Evolutionary conservation across 2,888 invertebrate species (phyloP).

Genomic region (Adelphocoris suturalis): DNA sequence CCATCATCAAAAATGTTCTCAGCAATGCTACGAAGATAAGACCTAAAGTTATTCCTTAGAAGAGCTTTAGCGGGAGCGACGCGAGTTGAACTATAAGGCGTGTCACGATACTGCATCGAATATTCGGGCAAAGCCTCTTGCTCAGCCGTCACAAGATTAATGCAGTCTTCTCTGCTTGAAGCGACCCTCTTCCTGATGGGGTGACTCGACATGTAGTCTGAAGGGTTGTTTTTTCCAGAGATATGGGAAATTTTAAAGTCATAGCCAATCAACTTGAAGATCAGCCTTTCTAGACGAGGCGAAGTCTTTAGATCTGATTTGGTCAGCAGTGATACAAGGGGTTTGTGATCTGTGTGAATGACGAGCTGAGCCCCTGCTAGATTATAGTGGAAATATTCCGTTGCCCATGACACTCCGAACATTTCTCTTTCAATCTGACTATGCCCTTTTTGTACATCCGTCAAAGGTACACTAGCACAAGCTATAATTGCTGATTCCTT

Average conservation of each 20-base stretch:
- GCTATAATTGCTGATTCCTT: too few relatives aligned
- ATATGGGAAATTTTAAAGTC: background rate
- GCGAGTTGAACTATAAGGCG: background rate
- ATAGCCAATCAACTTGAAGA: background rate
- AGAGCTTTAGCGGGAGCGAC: background rate
- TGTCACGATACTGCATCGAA: background rate
- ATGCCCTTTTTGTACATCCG: too few relatives aligned
- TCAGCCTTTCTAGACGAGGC: background rate
- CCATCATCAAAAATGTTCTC: too few relatives aligned
- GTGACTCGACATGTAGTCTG: background rate
- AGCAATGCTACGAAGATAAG: background rate
- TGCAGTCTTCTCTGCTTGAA: too few relatives aligned
- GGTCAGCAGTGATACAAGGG: background rate
- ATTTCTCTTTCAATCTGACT: too few relatives aligned
- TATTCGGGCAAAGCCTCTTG: constrained; percentile 11
- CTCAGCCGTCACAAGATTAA: background rate
- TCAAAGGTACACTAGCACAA: too few relatives aligned
- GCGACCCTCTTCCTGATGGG: background rate
- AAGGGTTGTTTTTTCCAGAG: too few relatives aligned
- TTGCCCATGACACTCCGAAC: too few relatives aligned
- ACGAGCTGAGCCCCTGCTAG: background rate
- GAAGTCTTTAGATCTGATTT: background rate
- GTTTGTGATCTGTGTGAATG: background rate
- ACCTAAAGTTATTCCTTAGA: background rate
- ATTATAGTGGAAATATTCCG: background rate